A percentile compares a stretch with the other conserved stretches of the same genome.
phyloP scores from a whole-genome alignment of 2,797 vertebrate species.

The Coendou prehensilis region DNA sequence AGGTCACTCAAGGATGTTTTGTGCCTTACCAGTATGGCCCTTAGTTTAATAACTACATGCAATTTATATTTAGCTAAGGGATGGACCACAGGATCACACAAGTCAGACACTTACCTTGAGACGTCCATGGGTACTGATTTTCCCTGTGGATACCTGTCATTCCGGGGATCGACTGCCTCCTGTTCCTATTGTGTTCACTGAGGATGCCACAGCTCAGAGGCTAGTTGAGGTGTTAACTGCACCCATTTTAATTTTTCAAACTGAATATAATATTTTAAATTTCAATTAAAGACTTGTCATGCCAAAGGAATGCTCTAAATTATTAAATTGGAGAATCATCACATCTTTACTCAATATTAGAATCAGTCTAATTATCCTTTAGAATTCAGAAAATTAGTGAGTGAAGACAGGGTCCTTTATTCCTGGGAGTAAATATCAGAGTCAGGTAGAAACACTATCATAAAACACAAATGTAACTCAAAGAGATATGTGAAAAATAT shows the following conservation, averaged over 20 bases:
- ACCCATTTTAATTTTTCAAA: slow-evolving; percentile 58
- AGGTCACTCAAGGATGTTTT: not conserved
- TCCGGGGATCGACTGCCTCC: not conserved
- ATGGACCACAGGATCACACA: not conserved
- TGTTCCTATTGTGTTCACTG: not conserved
- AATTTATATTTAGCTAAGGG: not conserved
- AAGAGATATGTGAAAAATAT: not conserved
- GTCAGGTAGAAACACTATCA: slow-evolving; percentile 3
- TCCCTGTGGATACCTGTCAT: not conserved
- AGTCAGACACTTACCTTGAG: not conserved
- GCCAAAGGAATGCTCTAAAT: slow-evolving; percentile 42
- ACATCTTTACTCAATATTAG: slow-evolving; percentile 44
- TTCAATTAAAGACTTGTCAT: slow-evolving; percentile 31
- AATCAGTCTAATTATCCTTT: slow-evolving; percentile 62
- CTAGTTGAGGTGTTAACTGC: not conserved
- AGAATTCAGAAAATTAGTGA: slow-evolving; percentile 41
- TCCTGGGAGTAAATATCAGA: not conserved
- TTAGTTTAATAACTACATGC: not conserved
- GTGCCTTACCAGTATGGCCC: not conserved
- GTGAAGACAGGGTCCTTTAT: not conserved
- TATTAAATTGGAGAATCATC: slow-evolving; percentile 61
- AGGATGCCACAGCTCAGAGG: not conserved
- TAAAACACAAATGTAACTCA: not conserved
- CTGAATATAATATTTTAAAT: slow-evolving; percentile 48
- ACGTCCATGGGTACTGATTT: not conserved